Conservation (phyloP, 2,113 vertebrate species). For the Brachirus orientalis region DNA sequence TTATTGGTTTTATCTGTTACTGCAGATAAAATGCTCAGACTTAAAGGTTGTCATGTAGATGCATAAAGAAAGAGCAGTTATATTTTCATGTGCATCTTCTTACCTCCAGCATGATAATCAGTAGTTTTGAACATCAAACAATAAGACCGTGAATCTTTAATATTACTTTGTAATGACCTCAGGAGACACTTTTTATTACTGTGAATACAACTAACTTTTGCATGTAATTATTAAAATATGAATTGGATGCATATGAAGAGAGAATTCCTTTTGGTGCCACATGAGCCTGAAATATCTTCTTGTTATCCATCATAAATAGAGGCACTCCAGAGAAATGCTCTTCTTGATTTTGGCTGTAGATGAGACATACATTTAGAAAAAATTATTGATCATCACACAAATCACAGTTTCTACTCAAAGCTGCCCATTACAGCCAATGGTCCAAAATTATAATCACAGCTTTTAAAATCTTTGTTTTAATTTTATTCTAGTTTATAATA, state of each 20-base stretch:
- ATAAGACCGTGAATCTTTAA: not conserved
- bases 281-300: not conserved
- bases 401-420: slow-evolving; percentile 5
- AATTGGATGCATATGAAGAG: slow-evolving; percentile 1
- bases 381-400: not conserved
- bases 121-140: slow-evolving; percentile 11
- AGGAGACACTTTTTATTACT: not conserved
- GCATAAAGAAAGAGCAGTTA: too few species aligned
- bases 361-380: not conserved
- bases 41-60: too few species aligned
- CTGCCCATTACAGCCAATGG: not conserved
- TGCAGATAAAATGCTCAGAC: too few species aligned
- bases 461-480: slow-evolving; percentile 47
- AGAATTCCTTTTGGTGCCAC: not conserved
- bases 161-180: not conserved
- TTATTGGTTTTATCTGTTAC: not conserved
- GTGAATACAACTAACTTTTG: not conserved
- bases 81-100: not conserved
- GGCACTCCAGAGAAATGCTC: not conserved
- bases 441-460: slow-evolving; percentile 16
- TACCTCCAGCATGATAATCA: not conserved
- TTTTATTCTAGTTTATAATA: slow-evolving; percentile 20
- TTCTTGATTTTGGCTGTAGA: not conserved
- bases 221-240: not conserved
- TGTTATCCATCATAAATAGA: slow-evolving; percentile 13